These are phyloP conservation scores for Microctenopoma steveboyesi DNA, from an alignment of 2,797 vertebrate species.

Conservation along the genomic window DNA sequence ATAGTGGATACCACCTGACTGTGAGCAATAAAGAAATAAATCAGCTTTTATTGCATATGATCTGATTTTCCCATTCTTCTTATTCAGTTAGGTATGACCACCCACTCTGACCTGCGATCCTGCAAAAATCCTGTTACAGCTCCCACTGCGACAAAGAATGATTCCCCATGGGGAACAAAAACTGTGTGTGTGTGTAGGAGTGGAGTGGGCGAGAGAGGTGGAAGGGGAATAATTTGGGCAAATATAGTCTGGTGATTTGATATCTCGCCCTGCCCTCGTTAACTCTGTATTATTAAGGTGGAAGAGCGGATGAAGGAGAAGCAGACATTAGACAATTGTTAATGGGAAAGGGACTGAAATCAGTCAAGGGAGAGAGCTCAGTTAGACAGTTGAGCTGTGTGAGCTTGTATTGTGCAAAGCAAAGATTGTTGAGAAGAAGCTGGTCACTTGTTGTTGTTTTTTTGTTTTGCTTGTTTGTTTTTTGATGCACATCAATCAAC, in stretches of 20 bases:
- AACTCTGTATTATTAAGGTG: conserved; percentile 57
- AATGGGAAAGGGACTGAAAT: conserved; percentile 7
- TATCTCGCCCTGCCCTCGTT: conserved; percentile 59
- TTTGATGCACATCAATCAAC: conserved; percentile 23
- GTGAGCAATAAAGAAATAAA: conserved; percentile 48
- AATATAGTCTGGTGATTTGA: conserved; percentile 47
- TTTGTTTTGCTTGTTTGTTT: not conserved
- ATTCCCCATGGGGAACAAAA: conserved; percentile 48
- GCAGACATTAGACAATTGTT: not conserved
- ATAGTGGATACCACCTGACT: conserved; percentile 19
- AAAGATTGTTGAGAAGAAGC: conserved; percentile 8
- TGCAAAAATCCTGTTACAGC: conserved; percentile 73
- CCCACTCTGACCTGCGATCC: conserved; percentile 66
- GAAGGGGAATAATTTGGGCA: conserved; percentile 53
- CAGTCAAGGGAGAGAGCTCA: not conserved
- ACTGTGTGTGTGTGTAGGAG: conserved; percentile 41
- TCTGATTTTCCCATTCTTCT: conserved; percentile 64
- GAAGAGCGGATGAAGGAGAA: conserved; percentile 6
- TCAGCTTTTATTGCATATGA: conserved; percentile 73
- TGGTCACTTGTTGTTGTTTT: conserved; percentile 8
- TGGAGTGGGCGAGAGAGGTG: conserved; percentile 23
- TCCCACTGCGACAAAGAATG: conserved; percentile 31
- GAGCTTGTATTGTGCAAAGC: conserved; percentile 5
- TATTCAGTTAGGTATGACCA: conserved; percentile 67
- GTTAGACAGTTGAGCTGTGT: conserved; percentile 2